Conservation (phyloP, 92 coral and sea anemone genomes). For the Palythoa grandis region DNA sequence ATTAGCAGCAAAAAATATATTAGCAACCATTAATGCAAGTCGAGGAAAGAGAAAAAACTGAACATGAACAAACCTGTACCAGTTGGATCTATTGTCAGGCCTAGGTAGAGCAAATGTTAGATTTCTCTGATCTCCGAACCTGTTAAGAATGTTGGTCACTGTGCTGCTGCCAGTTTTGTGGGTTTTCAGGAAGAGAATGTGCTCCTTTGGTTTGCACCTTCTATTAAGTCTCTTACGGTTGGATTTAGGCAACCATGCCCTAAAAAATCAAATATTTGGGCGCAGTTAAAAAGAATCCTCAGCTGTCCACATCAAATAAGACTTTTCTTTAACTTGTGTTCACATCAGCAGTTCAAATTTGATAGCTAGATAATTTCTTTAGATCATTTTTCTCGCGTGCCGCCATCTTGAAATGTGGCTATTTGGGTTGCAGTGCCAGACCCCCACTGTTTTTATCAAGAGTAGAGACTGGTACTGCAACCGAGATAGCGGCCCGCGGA, state of each 20-base stretch:
- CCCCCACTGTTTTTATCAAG: too few species aligned
- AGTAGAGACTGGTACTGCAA: too few species aligned
- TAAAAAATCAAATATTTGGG: not conserved
- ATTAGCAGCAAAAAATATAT: not conserved
- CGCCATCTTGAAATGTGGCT: too few species aligned
- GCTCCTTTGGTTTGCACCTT: not conserved
- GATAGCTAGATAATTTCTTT: too few species aligned
- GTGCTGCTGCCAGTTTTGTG: not conserved
- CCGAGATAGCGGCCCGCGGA: too few species aligned
- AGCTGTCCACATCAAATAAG: too few species aligned
- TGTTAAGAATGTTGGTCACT: slow-evolving; percentile 7
- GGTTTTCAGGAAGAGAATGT: not conserved
- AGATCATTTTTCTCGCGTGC: too few species aligned
- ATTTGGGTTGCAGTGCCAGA: too few species aligned
- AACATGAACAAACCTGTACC: not conserved
- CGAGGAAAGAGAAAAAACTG: not conserved
- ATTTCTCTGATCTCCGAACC: not conserved
- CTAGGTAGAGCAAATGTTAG: not conserved
- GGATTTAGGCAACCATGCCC: not conserved
- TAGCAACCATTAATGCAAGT: not conserved
- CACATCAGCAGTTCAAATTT: too few species aligned
- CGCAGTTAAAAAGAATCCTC: too few species aligned
- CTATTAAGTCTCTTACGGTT: not conserved
- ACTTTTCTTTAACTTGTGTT: too few species aligned
- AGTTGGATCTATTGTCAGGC: not conserved